phyloP scores from a whole-genome alignment of 2,113 vertebrate genomes.

The Xenopus laevis region DNA sequence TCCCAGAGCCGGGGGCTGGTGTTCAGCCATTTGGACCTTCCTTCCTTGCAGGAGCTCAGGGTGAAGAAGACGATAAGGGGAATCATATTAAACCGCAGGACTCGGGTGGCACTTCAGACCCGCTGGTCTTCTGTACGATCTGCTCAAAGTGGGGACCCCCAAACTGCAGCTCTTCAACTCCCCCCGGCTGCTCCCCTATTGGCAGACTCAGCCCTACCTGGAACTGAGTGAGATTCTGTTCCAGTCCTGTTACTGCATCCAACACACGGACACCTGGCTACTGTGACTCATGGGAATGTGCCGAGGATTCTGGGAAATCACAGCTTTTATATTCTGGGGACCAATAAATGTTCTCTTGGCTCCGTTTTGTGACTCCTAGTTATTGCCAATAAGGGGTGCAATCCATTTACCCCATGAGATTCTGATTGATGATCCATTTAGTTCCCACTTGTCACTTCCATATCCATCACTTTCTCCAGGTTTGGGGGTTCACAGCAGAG shows the following conservation, averaged over 20 bases:
- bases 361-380: too few relatives aligned
- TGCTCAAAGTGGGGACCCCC: conserved; percentile 69
- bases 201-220: conserved; percentile 64
- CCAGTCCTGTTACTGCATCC: conserved; percentile 74
- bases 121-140: conserved; percentile 73
- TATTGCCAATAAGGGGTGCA: too few relatives aligned
- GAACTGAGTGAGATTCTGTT: conserved; percentile 69
- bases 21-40: conserved; percentile 71
- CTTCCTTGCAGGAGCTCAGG: conserved; percentile 66
- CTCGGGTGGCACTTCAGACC: conserved; percentile 70
- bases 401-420: too few relatives aligned
- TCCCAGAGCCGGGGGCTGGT: conserved; percentile 74
- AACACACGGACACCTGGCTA: conserved; percentile 76
- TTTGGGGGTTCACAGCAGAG: too few relatives aligned
- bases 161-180: conserved; percentile 72
- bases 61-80: conserved; percentile 73
- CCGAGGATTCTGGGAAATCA: too few relatives aligned
- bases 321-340: too few relatives aligned
- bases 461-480: too few relatives aligned
- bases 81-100: conserved; percentile 70
- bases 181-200: conserved; percentile 66
- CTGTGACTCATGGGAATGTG: conserved; percentile 5
- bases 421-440: too few relatives aligned
- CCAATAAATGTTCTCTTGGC: too few relatives aligned
- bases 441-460: too few relatives aligned